Percentiles rank a stretch among this genome's conserved stretches.
phyloP scores from a whole-genome alignment of 2,888 invertebrate species.

The Labia minor region DNA sequence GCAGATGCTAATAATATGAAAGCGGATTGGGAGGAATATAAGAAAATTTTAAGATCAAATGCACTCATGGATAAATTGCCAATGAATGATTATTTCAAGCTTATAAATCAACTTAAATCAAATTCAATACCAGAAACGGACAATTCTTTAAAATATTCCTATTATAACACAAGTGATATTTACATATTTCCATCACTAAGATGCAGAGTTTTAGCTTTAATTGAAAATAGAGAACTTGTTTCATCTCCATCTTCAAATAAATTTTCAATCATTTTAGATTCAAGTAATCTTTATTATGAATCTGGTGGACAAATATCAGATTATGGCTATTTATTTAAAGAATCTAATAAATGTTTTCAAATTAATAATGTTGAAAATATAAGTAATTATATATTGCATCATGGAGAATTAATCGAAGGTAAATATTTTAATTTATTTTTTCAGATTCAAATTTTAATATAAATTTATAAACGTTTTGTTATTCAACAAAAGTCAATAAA shows the following conservation, averaged over 20 bases:
- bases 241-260: not conserved
- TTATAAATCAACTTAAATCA: constrained; percentile 33
- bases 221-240: constrained; percentile 31
- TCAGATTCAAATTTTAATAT: no score
- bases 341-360: not conserved
- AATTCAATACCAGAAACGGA: constrained; percentile 40
- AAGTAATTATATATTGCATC: not conserved
- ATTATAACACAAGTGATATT: constrained; percentile 36
- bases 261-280: not conserved
- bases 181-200: constrained; percentile 43
- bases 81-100: constrained; percentile 34
- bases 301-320: not conserved
- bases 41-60: constrained; percentile 20
- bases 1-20: constrained; percentile 50
- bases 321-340: not conserved
- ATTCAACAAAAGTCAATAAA: no score
- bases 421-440: not conserved
- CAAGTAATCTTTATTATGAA: not conserved
- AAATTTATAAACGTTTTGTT: no score
- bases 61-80: constrained; percentile 31
- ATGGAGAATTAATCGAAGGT: not conserved
- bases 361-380: not conserved
- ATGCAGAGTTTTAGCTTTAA: constrained; percentile 36
- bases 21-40: constrained; percentile 41
- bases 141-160: constrained; percentile 55